Evolutionary conservation across 2,888 invertebrate genomes (phyloP), one percentile per base, ranked within the genome.

Genomic region (Trypoxylon attenuatum): DNA sequence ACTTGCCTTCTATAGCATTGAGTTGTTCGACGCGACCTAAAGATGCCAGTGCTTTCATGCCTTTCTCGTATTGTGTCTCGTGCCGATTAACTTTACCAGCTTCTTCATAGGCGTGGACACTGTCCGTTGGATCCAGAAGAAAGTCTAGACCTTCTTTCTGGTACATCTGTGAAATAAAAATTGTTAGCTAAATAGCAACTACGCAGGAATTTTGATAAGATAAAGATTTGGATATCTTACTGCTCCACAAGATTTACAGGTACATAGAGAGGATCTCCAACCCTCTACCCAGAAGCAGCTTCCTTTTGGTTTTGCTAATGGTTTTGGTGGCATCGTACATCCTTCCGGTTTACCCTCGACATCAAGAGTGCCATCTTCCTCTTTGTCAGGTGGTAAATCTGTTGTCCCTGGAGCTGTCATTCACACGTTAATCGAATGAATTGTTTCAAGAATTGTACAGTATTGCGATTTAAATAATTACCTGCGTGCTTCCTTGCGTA

Each of bases 11-110:
- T 41, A 97, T 91, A 6, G 94, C 94, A 86, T 96, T 96, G 65
- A 97, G 92, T 87, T 96, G 93, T 74, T 94, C 92, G 6, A 94
- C 92, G 54, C 94, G 91, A 76, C 93, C 94, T 83, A 98, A 89
- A 16, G 93, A 92, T 25, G 94, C 92, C 8, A 97, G 88, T 0
- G 95, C 94, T 76, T 93, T 90, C 83, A 95, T 89, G 6, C 94
- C 94, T 78, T 92, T 91, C 78, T 94, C 94, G 81, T 94, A 93
- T 66, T 91, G 92, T 5, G 91, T 89, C 71, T 90, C 89, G 5
- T 87, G 88, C 2, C 84, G 83, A 51, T 90, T 90, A 56, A 91
- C 90, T 86, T 92, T 92, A 10, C 94, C 93, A 76, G 92, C 90
- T 75, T 92, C 92, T 88, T 94, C 92, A 87, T 96, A 97, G 0